A percentile compares a stretch with the other conserved stretches of the same genome.
phyloP scores from a whole-genome alignment of 2,888 invertebrate species.

The Tineola bisselliella region DNA sequence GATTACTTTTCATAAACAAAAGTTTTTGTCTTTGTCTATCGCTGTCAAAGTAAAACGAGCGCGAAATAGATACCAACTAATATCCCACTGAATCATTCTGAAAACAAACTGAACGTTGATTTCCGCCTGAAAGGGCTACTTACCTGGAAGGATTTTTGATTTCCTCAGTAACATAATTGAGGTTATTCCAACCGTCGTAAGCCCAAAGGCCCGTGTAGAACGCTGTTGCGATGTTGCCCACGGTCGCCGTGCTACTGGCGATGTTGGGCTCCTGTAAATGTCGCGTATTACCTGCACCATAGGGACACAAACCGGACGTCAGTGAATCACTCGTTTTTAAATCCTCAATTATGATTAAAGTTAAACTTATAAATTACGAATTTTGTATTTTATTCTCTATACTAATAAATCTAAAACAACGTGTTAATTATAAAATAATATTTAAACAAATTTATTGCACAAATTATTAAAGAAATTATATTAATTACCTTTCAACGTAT shows the following conservation, averaged over 20 bases:
- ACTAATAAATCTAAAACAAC: background rate
- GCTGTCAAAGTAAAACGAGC: no score
- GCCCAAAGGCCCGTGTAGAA: conserved; percentile 97
- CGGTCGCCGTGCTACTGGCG: conserved; percentile 74
- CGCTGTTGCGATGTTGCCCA: conserved; percentile 90
- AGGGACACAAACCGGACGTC: conserved; percentile 58
- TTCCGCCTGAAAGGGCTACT: conserved; percentile 31
- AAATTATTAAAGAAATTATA: no score
- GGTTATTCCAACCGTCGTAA: conserved; percentile 98
- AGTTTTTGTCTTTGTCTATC: no score
- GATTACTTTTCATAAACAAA: no score
- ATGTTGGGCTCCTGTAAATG: conserved; percentile 83
- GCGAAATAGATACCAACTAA: no score
- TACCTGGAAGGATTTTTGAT: conserved; percentile 94
- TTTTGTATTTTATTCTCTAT: background rate
- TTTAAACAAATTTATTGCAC: no score
- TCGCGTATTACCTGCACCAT: conserved; percentile 83
- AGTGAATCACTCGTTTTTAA: conserved; percentile 26
- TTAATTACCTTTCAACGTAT: no score
- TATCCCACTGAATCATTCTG: no score
- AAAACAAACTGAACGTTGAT: no score
- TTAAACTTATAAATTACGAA: no score
- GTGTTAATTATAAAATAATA: no score
- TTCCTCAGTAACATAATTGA: conserved; percentile 99
- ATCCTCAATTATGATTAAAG: background rate